Conservation (phyloP, 1,140 invertebrate species). For the Hydropsyche tenuis region DNA sequence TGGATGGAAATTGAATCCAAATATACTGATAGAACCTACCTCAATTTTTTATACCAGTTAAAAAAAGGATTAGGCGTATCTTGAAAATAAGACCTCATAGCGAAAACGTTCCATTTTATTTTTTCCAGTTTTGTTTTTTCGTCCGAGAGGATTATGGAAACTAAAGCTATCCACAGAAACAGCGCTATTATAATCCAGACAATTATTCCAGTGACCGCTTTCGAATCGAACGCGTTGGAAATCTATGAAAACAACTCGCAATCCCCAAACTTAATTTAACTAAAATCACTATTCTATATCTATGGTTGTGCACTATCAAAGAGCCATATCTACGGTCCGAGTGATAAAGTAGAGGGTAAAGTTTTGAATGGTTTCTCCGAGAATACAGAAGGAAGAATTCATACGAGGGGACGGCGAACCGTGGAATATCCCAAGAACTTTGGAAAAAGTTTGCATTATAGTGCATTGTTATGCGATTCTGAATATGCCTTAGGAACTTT, state of each 20-base stretch:
- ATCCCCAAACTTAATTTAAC: conserved; percentile 11
- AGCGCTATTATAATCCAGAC: not conserved
- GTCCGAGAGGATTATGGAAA: too few relatives aligned
- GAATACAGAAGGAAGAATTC: conserved; percentile 5
- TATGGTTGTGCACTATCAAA: not conserved
- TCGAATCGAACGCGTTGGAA: conserved; percentile 9
- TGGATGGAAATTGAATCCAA: too few relatives aligned
- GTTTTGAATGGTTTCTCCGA: conserved; percentile 15
- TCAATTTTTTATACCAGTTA: too few relatives aligned
- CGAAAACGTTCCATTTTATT: too few relatives aligned
- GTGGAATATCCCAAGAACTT: not conserved
- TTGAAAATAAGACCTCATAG: too few relatives aligned
- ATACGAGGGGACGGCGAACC: conserved; percentile 10
- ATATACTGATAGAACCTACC: not conserved
- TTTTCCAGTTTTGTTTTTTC: not conserved
- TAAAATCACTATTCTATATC: not conserved
- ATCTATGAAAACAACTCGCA: not conserved
- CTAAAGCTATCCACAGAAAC: not conserved
- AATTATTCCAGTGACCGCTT: conserved; percentile 32
- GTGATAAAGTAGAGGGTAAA: not conserved
- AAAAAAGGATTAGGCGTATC: too few relatives aligned
- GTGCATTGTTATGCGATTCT: conserved; percentile 21
- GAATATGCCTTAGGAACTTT: conserved; percentile 1
- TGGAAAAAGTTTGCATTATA: conserved; percentile 1
- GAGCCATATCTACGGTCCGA: not conserved